Base-by-base conservation (phyloP, 2,113 vertebrate species). In the Urocynchramus pylzowi region DNA sequence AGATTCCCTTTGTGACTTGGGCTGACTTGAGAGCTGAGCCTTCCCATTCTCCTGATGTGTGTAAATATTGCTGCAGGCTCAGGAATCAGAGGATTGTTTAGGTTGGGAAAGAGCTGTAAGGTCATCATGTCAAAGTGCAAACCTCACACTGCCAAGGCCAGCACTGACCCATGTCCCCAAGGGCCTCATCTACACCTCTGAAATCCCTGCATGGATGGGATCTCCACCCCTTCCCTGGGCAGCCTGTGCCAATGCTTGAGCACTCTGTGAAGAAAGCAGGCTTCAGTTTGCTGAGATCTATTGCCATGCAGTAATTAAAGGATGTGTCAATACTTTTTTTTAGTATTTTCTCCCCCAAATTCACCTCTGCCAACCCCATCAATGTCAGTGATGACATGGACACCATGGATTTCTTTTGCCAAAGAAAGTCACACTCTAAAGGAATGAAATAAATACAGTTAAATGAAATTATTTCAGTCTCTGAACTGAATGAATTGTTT, bases 311-410 rank as follows among this genome's bases (percentile, higher is more conserved):
- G 27, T 44, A 45, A 85, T 12, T 28, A 12, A 77, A 94, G 28
- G 33, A 76, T 71, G 35, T 84, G 33, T 68, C 24, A 59, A 37
- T 44, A n/a, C 9, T 1, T n/a, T 30, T 33, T 27, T 59, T 53
- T 5, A 1, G 13, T 54, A 13, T 39, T 57, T 28, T 1, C 1
- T 1, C 6, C 13, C 17, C 26, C 11, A 45, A 6, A 60, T 75
- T 83, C 20, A 12, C 7, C 30, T 85, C 23, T 96, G 27, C 35
- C 23, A 41, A 61, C 23, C 57, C 28, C 28, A 27, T 57, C 54
- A 6, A 0, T 49, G 24, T 59, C 70, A 87, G 24, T 49, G 56
- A 2, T 22, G 42, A 13, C 73, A 11, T 61, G n/a, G 41, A 45
- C 9, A 5, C 28, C 35, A 0, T 56, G 67, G 28, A 3, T 79